Base-by-base conservation (phyloP, 2,888 invertebrate species). In the Gonocerus acuteangulatus region DNA sequence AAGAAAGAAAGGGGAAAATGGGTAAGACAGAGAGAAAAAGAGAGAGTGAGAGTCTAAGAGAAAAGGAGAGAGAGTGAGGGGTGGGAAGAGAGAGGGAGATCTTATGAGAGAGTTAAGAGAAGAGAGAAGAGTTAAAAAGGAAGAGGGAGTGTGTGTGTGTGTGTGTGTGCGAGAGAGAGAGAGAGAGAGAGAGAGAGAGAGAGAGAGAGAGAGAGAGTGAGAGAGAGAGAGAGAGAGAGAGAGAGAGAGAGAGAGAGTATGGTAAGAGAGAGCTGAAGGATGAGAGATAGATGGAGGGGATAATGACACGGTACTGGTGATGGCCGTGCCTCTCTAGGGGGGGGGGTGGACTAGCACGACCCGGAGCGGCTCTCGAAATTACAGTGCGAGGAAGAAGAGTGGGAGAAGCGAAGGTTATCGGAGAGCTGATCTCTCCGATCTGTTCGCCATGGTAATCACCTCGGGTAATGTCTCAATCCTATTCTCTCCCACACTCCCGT, bases 391-490 rank as follows among this genome's bases (percentile, higher is more conserved):
- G 21, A 16, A 23, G 19, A 11, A 19, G 47, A 19, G 32, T 22
- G 32, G 51, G 51, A 18, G 32, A 19, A 3, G 32, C 57, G 45
- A 57, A 57, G 57, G 57, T 19, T 57, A 57, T 57, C 54, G 22
- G 44, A n/a, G 54, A 42, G 21, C 6, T n/a, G n/a, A n/a, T n/a
- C n/a, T n/a, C n/a, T 11, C 22, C 15, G 21, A 22, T 21, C 34
- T 22, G 23, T 56, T 18, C 27, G 57, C 13, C 57, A 57, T 57
- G 57, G 57, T 57, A 57, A 57, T 57, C 57, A 32, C 39, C 39
- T 15, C 11, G 47, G 45, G 9, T 57, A 57, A 57, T 57, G 57
- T 57, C 57, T 57, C 57, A 57, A 57, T 57, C 23, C 57, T n/a
- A 34, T 22, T 19, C 16, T 11, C 47, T 16, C 18, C 47, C 21